Percentiles rank a stretch among this genome's conserved stretches.
Conservation (phyloP, 2,888 invertebrate species). For the Trimorus sp. region DNA sequence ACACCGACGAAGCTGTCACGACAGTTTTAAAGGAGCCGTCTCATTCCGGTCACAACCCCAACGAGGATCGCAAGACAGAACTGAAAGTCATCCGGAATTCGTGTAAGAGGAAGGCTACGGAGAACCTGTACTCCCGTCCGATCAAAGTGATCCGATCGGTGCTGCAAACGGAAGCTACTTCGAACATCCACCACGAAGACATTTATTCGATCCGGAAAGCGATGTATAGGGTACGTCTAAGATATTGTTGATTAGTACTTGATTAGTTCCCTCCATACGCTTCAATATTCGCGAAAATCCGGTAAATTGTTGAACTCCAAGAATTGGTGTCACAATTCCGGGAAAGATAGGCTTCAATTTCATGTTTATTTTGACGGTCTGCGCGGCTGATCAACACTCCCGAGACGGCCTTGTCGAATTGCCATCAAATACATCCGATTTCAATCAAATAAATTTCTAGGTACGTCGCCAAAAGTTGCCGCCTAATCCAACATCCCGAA, state of each 20-base stretch:
- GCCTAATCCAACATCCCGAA: slow-evolving; percentile 3
- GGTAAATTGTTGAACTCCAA: too few species aligned
- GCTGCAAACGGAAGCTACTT: background rate
- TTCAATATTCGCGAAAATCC: too few species aligned
- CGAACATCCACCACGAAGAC: background rate
- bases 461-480: slow-evolving; percentile 18
- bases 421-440: too few species aligned
- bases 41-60: background rate
- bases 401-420: too few species aligned
- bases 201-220: slow-evolving; percentile 1
- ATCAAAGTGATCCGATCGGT: slow-evolving; percentile 4
- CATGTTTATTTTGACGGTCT: too few species aligned
- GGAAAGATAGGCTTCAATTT: too few species aligned
- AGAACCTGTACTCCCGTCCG: slow-evolving; percentile 3
- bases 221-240: slow-evolving; percentile 18
- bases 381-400: too few species aligned
- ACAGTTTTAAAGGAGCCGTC: slow-evolving; percentile 13
- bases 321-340: too few species aligned
- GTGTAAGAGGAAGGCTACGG: slow-evolving; percentile 12
- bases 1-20: background rate
- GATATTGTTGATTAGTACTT: too few species aligned
- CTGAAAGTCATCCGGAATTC: slow-evolving; percentile 2
- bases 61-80: too few species aligned
- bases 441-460: too few species aligned
- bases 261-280: too few species aligned